These are phyloP conservation scores for Nomada hirtipes DNA, from an alignment of 2,888 invertebrate genomes.

Conservation along the genomic window DNA sequence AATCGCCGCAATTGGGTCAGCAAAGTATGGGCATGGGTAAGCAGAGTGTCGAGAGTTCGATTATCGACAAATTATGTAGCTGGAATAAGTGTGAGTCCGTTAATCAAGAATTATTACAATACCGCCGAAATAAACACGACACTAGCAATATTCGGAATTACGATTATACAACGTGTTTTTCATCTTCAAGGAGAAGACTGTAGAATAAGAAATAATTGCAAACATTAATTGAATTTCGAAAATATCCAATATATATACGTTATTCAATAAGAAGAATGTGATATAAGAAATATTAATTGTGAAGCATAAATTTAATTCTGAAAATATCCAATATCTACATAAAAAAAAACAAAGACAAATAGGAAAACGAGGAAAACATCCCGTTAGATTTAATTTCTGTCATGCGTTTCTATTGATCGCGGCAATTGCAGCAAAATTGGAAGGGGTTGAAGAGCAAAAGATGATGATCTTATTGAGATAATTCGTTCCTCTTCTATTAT, in stretches of 20 bases:
- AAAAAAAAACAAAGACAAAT: too few relatives aligned
- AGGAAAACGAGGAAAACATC: too few relatives aligned
- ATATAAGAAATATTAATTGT: too few relatives aligned
- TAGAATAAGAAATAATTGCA: neutral
- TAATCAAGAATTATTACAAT: slow-evolving; percentile 4
- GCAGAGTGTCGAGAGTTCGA: neutral
- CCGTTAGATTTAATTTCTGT: too few relatives aligned
- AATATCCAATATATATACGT: too few relatives aligned
- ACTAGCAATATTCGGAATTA: neutral
- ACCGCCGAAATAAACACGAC: neutral
- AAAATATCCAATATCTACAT: too few relatives aligned
- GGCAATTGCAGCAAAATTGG: too few relatives aligned
- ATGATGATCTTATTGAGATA: neutral
- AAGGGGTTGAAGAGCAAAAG: neutral
- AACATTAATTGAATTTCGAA: neutral
- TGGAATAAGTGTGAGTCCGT: slow-evolving; percentile 5
- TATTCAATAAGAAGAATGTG: too few relatives aligned
- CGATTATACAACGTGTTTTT: neutral
- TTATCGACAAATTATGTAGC: slow-evolving; percentile 32
- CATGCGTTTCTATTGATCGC: too few relatives aligned
- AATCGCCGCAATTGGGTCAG: slow-evolving; percentile 42
- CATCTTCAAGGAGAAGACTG: neutral
- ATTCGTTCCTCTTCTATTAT: neutral
- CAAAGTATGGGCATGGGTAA: neutral
- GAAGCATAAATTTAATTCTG: too few relatives aligned